Evolutionary conservation across 2,113 vertebrate genomes (phyloP).

Genomic region (Grallaria varia): DNA sequence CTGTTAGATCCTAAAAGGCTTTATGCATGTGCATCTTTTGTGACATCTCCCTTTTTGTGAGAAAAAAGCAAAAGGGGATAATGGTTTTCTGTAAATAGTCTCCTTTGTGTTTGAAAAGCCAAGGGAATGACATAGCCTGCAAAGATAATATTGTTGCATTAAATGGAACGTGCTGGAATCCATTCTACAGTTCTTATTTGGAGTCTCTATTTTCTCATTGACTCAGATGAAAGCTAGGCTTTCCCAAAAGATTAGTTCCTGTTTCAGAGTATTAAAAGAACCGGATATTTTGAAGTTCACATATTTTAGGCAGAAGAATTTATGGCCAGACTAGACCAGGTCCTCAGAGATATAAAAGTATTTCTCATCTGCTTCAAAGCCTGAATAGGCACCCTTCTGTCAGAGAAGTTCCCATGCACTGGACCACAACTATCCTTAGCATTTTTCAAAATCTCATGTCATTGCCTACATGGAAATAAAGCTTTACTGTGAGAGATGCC

Average conservation of each 20-base stretch:
- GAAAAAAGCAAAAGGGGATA: neutral
- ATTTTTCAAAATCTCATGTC: neutral
- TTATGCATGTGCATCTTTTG: neutral
- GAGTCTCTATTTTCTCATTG: neutral
- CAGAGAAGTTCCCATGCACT: neutral
- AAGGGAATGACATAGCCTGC: neutral
- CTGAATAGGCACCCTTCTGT: neutral
- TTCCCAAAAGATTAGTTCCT: neutral
- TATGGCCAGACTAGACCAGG: neutral
- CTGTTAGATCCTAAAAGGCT: neutral
- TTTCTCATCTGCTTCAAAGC: neutral
- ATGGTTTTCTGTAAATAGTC: neutral
- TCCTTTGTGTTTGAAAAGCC: neutral
- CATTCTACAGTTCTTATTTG: neutral
- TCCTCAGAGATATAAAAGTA: neutral
- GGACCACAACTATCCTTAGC: fast-evolving
- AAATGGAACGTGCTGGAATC: neutral
- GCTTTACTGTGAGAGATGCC: neutral
- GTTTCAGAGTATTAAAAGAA: neutral
- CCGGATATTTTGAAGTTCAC: neutral
- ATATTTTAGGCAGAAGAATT: neutral
- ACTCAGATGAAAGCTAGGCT: neutral
- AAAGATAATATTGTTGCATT: neutral
- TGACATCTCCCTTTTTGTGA: neutral
- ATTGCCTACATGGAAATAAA: neutral